Base-by-base conservation (phyloP, 2,888 invertebrate genomes). In the Mactromeris polynyma region DNA sequence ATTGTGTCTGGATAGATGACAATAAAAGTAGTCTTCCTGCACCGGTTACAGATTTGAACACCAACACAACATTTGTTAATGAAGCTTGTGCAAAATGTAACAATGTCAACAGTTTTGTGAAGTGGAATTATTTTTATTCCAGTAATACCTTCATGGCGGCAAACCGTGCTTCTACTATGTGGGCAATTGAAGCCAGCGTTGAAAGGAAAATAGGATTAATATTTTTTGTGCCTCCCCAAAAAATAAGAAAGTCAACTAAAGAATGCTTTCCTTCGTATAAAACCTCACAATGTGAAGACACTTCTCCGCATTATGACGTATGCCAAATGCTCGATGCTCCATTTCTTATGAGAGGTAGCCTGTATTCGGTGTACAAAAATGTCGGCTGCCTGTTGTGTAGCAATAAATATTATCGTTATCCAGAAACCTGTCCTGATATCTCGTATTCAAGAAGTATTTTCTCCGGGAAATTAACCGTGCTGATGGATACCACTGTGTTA, bases 11-110 rank as follows among this genome's bases (percentile, higher is more conserved):
- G 79, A 2, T 26, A 6, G 79, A 42, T 79, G n/a, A 79, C 21
- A 42, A 79, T 38, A n/a, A 6, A 19, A n/a, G 26, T 19, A 40
- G 42, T 40, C n/a, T 40, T n/a, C 14, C 42, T 14, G 79, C 42
- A 26, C 79, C 79, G 21, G 79, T 79, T 11, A 42, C 79, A 40
- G 26, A 40, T 14, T 0, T 79, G 7, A 38, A 40, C 11, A 42
- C 19, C 26, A 46, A 46, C 11, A 42, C 42, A n/a, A 79, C 42
- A 11, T 79, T 42, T 46, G 21, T 79, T 7, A 40, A 79, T 46
- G 79, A n/a, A 14, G 42, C 36, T 11, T 79, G 79, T n/a, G 79
- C 79, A 2, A n/a, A n/a, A 40, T 79, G 79, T 42, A 79, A 79
- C 36, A 31, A 42, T 21, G 42, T 42, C 36, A 19, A 73, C 26